Base-by-base conservation (phyloP, 2,113 vertebrate species). In the Barnardius zonarius region DNA sequence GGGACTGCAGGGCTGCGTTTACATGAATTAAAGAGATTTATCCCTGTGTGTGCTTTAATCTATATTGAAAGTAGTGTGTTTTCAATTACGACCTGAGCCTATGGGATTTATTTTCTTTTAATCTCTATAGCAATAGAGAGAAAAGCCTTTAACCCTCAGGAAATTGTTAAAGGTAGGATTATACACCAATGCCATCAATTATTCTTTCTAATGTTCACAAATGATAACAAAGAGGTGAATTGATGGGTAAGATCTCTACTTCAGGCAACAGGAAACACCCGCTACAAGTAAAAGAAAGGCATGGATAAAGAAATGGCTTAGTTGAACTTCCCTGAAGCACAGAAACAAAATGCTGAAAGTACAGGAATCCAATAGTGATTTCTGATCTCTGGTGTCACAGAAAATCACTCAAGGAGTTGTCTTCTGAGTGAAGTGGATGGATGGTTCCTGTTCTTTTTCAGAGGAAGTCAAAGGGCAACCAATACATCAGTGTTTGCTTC, bases 1-100 rank as follows among this genome's bases (percentile, higher is more conserved):
- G 73, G 52, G n/a, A 80, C 61, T 89, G 49, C 48, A 76, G 63
- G 68, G 35, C 64, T 86, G 86, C 39, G 69, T 84, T 93, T 96
- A 93, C 90, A 79, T 81, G 83, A 94, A 55, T 94, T 95, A 92
- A 93, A 96, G 76, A 62, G 66, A 88, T 92, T 95, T 80, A 72
- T 86, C 94, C 76, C 76, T 80, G 8, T 81, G 19, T 83, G 82
- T 75, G 63, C 66, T 93, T 86, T 91, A 95, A 93, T 69, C 81
- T 88, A 10, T 86, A 92, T 31, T 95, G 89, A 86, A 94, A 94
- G 74, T 67, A 94, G 68, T 43, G 35, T 96, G 86, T 92, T 96
- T 94, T 94, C 95, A 93, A 93, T 94, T 96, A 88, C n/a, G 44
- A 83, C 61, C 57, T 86, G 37, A 93, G 66, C 57, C 83, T 83